phyloP scores from a whole-genome alignment of 2,797 vertebrate genomes.

The Falco cherrug region DNA sequence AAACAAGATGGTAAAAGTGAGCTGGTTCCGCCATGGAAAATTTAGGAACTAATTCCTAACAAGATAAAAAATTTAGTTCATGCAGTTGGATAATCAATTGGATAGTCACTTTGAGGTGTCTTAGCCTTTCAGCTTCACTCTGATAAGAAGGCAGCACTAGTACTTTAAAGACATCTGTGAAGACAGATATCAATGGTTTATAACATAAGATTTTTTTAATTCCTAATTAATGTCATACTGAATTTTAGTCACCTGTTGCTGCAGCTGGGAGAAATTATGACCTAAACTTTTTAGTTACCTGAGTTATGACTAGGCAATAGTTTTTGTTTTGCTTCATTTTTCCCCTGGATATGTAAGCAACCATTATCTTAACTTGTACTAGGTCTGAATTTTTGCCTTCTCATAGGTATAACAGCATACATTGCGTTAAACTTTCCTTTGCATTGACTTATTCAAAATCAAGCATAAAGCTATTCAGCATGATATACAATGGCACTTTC shows the following conservation, averaged over 20 bases:
- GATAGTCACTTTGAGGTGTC: background rate
- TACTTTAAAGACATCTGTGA: background rate
- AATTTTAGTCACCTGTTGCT: background rate
- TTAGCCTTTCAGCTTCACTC: background rate
- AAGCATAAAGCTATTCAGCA: background rate
- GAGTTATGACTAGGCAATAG: background rate
- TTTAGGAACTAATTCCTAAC: background rate
- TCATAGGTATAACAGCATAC: background rate
- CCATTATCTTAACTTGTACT: fast-evolving
- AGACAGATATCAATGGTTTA: background rate
- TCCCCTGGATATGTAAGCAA: background rate
- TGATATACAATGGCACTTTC: background rate
- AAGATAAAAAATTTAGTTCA: background rate
- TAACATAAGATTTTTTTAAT: background rate
- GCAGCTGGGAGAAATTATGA: background rate
- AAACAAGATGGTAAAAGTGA: background rate
- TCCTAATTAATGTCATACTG: background rate
- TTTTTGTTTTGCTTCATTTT: background rate
- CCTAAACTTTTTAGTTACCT: background rate
- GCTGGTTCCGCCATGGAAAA: background rate
- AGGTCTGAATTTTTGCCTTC: background rate
- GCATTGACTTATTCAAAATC: background rate
- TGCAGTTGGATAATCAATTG: background rate
- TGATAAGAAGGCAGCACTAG: background rate
- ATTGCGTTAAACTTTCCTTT: background rate